Evolutionary conservation across 2,797 vertebrate genomes (phyloP), one percentile per base, ranked within the genome.

Genomic region (Gymnothorax reevesii): DNA sequence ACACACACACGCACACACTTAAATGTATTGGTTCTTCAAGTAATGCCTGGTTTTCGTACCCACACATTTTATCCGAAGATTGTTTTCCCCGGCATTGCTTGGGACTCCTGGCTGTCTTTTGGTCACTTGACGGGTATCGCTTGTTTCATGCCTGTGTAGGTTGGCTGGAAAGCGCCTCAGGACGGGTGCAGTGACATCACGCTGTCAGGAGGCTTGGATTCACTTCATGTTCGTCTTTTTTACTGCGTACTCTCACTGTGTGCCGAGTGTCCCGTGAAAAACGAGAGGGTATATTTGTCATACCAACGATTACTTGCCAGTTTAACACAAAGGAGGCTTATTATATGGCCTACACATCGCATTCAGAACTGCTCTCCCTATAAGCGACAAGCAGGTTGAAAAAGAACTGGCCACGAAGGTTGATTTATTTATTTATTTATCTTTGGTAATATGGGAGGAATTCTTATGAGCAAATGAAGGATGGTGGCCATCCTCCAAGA

Each of bases 161-260:
- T n/a, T 13, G 42, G 9, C 59, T 85, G 60, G 87, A 80, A 55
- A 82, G 75, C 82, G 52, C 52, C 9, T 20, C 57, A 55, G n/a
- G 33, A 59, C 85, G 83, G 55, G 69, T 60, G 33, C 13, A 82
- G 60, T 84, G 83, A 80, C 83, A 80, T 87, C 83, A 87, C 57
- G 9, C 71, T n/a, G 66, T 64, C 57, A 42, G 77, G 83, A 66
- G 77, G 82, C 86, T 87, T 83, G 71, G 54, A 83, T 86, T 86
- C 25, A 42, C 54, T 83, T 86, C 57, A 71, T 80, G 66, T 86
- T 33, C 83, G 86, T 83, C 83, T 83, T 42, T 86, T 55, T 86
- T 52, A 57, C 62, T 83, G 20, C 55, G 73, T 54, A 54, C 52
- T 54, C 79, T 83, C 42, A 57, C 49, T 57, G 62, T 86, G 27